Evolutionary conservation across 2,113 vertebrate genomes (phyloP), one percentile per base, ranked within the genome.

Genomic region (Bubo blakistoni): DNA sequence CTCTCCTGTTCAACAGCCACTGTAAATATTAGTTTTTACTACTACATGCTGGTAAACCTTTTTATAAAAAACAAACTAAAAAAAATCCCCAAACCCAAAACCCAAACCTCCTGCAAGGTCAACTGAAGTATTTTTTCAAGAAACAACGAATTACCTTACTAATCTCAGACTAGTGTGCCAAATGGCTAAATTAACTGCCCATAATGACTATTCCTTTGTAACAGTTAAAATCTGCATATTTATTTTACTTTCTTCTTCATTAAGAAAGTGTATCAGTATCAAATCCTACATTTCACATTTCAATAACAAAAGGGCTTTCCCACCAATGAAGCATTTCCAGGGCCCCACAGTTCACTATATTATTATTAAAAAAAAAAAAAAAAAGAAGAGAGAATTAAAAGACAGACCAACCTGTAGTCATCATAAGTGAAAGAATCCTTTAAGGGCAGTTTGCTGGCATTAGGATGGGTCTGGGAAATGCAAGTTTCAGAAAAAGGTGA

Each of bases 381-480:
- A 29, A 26, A 47, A 34, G 9, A 27, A 66, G 49, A 40, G 65
- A 29, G 15, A 92, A 65, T 69, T 66, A 81, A 91, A 88, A 86
- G 47, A 55, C 55, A 94, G 92, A 99, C 99, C 96, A 95, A 99
- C 99, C 99, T 99, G 99, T 99, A 99, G 98, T 99, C 99, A 11
- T 99, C 99, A 42, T 99, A 99, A 74, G 99, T 99, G 98, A 99
- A 99, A 97, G 98, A 98, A 97, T 99, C 99, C 98, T 99, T 99
- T 98, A 99, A 97, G 96, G 99, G 99, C 97, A 99, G 98, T 97
- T 99, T 99, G 98, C 97, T 99, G 98, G 99, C 99, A 76, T 99
- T 99, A 65, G 99, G 99, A 98, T 99, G 99, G 97, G 99, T 99
- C 99, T 99, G 97, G 93, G 96, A 98, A 98, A 96, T 30, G 40